Percentiles rank a stretch among this genome's conserved stretches.
Evolutionary conservation across 2,113 vertebrate genomes (phyloP).

Genomic region (Myotis yumanensis): DNA sequence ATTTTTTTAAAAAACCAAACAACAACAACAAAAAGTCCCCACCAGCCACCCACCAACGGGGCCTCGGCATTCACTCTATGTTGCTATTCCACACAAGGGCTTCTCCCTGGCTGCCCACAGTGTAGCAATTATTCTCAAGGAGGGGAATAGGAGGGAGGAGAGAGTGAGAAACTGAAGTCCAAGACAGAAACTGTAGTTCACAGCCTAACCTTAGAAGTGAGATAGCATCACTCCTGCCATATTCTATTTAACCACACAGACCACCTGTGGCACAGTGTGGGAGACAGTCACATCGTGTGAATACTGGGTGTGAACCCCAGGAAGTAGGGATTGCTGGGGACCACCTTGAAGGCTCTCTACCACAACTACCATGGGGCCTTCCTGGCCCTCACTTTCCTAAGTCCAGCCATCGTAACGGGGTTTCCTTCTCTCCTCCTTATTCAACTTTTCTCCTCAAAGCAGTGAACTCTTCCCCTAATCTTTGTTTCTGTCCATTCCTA

Average conservation of each 20-base stretch:
- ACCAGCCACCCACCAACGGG: background rate
- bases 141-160: background rate
- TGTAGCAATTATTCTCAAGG: background rate
- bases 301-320: background rate
- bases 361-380: background rate
- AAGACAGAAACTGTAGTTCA: background rate
- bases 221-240: background rate
- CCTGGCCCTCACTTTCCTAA: background rate
- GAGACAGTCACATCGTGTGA: background rate
- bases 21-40: background rate
- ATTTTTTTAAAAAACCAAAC: too few relatives aligned
- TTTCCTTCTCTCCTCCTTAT: background rate
- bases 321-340: background rate
- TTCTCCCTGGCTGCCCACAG: background rate
- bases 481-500: background rate
- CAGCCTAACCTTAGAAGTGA: background rate
- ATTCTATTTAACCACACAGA: background rate
- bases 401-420: background rate
- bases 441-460: background rate
- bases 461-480: background rate
- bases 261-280: background rate
- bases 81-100: background rate
- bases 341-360: background rate
- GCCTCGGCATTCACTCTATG: background rate
- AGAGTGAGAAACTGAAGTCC: background rate